Evolutionary conservation across 2,888 invertebrate genomes (phyloP), one percentile per base, ranked within the genome.

Genomic region (Lithophane leautieri): DNA sequence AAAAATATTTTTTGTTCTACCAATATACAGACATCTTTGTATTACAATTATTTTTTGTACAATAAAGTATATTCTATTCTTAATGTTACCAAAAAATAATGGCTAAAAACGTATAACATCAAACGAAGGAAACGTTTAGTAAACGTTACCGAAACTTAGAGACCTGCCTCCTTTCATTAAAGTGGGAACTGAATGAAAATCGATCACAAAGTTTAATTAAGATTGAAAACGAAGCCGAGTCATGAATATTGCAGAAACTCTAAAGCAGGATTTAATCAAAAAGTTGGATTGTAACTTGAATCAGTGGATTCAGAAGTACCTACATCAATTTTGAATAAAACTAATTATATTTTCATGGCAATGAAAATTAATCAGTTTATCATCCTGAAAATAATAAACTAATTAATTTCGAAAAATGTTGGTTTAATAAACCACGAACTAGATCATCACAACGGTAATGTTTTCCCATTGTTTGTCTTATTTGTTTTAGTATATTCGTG

Each of bases 141-240:
- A 19, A 50, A 19, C 8, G 50, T 19, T 19, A 50, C 50, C 19
- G 47, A 50, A 16, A 50, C 47, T 50, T 50, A n/a, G 19, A 19
- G 19, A 34, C 34, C 34, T 50, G 19, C 50, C 47, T 47, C 50
- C 50, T 50, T 40, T 44, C 25, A 60, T 61, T 12, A 52, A 34
- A 25, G 4, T 34, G 19, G 16, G 7, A 44, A 22, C 22, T 44
- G 2, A 65, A 25, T 28, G 19, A 25, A 61, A 61, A 78, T 42
- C 47, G 22, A 61, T 81, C 40, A 42, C 4, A 66, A 61, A 66
- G 8, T 81, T 78, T 66, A 75, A 81, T 66, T 74, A 75, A 61
- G 28, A 54, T 75, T 50, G 61, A 44, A 63, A 61, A 25, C 54
- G 28, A 50, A 50, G 12, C 25, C 14, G 28, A 75, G n/a, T 75